Conservation (phyloP, 1,140 invertebrate genomes). For the Pollicipes pollicipes region DNA sequence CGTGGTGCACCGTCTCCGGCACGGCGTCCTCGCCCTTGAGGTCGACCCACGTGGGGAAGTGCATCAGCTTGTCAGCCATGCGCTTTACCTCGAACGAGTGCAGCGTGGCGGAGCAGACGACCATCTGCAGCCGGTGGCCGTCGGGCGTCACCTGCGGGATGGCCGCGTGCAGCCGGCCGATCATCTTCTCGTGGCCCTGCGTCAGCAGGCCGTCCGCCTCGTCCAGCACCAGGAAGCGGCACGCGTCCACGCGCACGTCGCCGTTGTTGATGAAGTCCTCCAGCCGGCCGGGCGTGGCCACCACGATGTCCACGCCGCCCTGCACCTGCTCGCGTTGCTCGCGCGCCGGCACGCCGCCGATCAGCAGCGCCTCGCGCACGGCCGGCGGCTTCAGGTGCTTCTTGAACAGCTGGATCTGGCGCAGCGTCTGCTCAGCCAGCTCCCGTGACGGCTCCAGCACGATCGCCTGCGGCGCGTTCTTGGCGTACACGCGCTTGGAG, state of each 20-base stretch:
- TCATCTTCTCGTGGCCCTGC: conserved; percentile 61
- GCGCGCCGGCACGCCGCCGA: conserved; percentile 78
- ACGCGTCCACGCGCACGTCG: conserved; percentile 63
- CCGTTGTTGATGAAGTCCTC: conserved; percentile 79
- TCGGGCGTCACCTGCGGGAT: conserved; percentile 78
- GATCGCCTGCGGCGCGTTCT: conserved; percentile 81
- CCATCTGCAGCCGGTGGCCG: conserved; percentile 85
- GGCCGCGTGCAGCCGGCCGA: conserved; percentile 68
- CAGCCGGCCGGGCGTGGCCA: conserved; percentile 84
- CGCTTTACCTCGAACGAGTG: conserved; percentile 97
- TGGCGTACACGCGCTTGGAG: conserved; percentile 8
- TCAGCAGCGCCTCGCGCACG: conserved; percentile 59
- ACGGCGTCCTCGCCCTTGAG: conserved; percentile 96
- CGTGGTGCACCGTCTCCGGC: conserved; percentile 97
- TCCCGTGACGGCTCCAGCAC: conserved; percentile 80
- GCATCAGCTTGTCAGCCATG: conserved; percentile 92
- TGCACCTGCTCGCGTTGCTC: conserved; percentile 70
- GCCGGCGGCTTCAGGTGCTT: conserved; percentile 62
- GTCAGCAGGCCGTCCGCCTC: conserved; percentile 93
- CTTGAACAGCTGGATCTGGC: conserved; percentile 82
- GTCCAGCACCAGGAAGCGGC: conserved; percentile 92
- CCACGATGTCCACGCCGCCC: conserved; percentile 83
- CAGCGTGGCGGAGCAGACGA: conserved; percentile 95
- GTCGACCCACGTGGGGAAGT: conserved; percentile 98
- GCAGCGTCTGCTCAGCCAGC: conserved; percentile 86